Evolutionary conservation across 1,140 invertebrate genomes (phyloP).

Genomic region (Drosophila setifemur): DNA sequence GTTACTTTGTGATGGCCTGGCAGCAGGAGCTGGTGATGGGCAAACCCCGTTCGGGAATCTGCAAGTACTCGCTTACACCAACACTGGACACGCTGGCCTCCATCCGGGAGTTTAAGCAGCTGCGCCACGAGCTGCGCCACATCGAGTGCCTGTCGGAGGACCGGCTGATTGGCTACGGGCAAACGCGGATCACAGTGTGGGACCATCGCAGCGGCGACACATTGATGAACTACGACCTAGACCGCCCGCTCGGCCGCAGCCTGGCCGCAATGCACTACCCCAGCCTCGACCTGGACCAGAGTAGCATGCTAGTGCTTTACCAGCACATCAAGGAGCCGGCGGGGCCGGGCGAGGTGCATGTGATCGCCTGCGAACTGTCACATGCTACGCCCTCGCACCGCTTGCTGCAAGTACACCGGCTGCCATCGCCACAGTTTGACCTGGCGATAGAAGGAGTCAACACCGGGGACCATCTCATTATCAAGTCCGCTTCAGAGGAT

Average conservation of each 20-base stretch:
- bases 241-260: constrained; percentile 54
- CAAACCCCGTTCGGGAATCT: constrained; percentile 67
- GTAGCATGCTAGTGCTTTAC: constrained; percentile 65
- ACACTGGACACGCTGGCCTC: constrained; percentile 73
- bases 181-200: constrained; percentile 69
- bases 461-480: constrained; percentile 70
- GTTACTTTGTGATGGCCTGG: constrained; percentile 78
- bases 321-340: constrained; percentile 39
- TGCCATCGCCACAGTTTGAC: constrained; percentile 59
- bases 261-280: constrained; percentile 69
- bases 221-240: constrained; percentile 75
- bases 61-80: constrained; percentile 79
- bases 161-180: constrained; percentile 71
- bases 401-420: constrained; percentile 48
- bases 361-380: constrained; percentile 72
- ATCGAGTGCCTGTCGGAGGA: constrained; percentile 74
- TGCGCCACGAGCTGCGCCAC: constrained; percentile 63
- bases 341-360: constrained; percentile 38
- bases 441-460: constrained; percentile 41
- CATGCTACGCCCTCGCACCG: constrained; percentile 65
- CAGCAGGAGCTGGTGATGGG: constrained; percentile 67
- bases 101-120: constrained; percentile 75
- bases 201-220: constrained; percentile 79
- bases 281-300: constrained; percentile 65
- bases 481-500: constrained; percentile 36